Evolutionary conservation across 2,113 vertebrate genomes (phyloP).

Genomic region (Anhinga rufa): DNA sequence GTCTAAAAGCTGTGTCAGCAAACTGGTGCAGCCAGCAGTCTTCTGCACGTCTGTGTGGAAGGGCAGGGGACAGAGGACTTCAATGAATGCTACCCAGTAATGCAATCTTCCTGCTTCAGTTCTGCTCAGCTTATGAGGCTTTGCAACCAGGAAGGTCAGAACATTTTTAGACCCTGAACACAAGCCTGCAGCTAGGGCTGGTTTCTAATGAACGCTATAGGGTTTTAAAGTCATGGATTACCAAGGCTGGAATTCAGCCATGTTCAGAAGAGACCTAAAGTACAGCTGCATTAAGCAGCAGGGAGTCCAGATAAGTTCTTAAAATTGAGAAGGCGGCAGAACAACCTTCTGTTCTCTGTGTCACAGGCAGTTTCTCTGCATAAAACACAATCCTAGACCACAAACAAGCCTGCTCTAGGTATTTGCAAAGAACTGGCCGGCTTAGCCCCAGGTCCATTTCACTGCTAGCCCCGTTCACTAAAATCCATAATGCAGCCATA

Average conservation of each 20-base stretch:
- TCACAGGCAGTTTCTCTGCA: not conserved
- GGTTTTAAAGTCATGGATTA: not conserved
- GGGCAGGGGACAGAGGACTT: not conserved
- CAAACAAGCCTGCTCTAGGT: not conserved
- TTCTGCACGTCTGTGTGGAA: not conserved
- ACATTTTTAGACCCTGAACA: not conserved
- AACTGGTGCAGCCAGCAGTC: not conserved
- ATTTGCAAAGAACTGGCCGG: not conserved
- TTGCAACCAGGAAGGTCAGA: not conserved
- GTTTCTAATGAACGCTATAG: not conserved
- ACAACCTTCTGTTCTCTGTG: not conserved
- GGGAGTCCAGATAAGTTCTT: constrained; percentile 20
- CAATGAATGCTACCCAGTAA: not conserved
- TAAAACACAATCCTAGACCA: not conserved
- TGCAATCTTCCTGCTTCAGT: not conserved
- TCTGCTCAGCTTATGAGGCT: not conserved
- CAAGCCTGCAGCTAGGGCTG: not conserved
- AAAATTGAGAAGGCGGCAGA: not conserved
- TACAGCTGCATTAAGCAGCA: constrained; percentile 48
- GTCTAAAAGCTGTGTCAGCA: not conserved
- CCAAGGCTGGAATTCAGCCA: constrained; percentile 7
- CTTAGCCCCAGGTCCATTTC: not conserved
- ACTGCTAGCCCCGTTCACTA: not conserved
- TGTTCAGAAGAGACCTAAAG: not conserved
- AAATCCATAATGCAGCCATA: not conserved